phyloP scores from a whole-genome alignment of 2,113 vertebrate genomes.

The Haemorhous mexicanus region DNA sequence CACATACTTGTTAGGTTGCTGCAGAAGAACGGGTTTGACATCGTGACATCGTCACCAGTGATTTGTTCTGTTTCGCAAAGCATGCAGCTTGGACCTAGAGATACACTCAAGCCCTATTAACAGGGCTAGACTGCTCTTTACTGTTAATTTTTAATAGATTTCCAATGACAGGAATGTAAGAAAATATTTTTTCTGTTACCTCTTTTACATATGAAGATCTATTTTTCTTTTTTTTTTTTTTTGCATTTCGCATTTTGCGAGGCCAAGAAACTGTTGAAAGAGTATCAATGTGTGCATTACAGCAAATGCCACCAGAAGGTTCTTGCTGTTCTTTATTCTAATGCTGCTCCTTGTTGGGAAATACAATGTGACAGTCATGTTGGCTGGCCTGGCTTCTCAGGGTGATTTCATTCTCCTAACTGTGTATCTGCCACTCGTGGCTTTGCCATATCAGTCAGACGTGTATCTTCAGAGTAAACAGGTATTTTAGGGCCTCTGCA shows the following conservation, averaged over 20 bases:
- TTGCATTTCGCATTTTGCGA: not conserved
- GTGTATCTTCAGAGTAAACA: not conserved
- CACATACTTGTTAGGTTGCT: not conserved
- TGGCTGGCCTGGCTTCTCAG: not conserved
- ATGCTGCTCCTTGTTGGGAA: not conserved
- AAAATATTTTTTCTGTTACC: not conserved
- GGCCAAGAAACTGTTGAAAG: not conserved
- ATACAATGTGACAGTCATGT: not conserved
- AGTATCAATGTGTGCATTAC: not conserved
- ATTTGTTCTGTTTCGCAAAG: not conserved
- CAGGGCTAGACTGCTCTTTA: not conserved
- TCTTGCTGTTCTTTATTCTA: not conserved
- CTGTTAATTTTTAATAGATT: not conserved
- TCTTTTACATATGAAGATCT: not conserved
- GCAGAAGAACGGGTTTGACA: not conserved
- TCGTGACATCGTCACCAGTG: not conserved
- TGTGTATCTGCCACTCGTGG: not conserved
- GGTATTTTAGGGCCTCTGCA: not conserved
- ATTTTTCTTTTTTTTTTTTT: not conserved
- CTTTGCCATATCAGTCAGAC: not conserved
- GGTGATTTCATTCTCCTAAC: not conserved
- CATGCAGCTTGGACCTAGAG: not conserved
- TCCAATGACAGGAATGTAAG: not conserved
- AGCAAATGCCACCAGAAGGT: not conserved
- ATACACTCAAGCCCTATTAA: not conserved